phyloP scores from a whole-genome alignment of 2,888 invertebrate species.

The Zele albiditarsus region DNA sequence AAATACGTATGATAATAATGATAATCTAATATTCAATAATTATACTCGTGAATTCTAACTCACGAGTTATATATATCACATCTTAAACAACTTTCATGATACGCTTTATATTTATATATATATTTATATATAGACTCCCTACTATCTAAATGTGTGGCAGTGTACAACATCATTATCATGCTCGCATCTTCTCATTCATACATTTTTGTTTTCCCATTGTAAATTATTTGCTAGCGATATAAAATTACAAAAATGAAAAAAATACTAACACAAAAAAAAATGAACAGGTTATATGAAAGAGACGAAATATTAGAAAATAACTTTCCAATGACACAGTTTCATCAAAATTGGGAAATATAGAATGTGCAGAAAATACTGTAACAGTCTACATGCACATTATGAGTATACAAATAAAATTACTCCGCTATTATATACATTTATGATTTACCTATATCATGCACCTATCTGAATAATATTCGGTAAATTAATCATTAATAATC shows the following conservation, averaged over 20 bases:
- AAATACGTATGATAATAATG: conserved; percentile 3
- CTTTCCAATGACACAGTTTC: neutral
- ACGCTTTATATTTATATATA: neutral
- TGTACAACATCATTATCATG: conserved; percentile 19
- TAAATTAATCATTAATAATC: neutral
- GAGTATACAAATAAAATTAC: neutral
- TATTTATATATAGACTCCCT: neutral
- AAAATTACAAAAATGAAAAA: conserved; percentile 6
- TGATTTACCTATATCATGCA: neutral
- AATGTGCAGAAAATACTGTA: neutral
- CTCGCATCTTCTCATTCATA: conserved; percentile 1
- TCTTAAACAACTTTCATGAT: conserved; percentile 36
- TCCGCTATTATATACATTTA: neutral
- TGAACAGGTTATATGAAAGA: neutral
- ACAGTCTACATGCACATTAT: neutral
- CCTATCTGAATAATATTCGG: neutral
- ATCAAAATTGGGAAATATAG: neutral
- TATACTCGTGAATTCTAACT: conserved; percentile 24
- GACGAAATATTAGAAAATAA: neutral
- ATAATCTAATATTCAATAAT: neutral
- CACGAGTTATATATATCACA: conserved; percentile 53
- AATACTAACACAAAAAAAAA: neutral
- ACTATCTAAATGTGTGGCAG: conserved; percentile 33
- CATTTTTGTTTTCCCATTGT: conserved; percentile 6
- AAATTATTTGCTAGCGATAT: neutral